A percentile compares a stretch with the other conserved stretches of the same genome.
phyloP scores from a whole-genome alignment of 2,797 vertebrate genomes.

The Chelon auratus region DNA sequence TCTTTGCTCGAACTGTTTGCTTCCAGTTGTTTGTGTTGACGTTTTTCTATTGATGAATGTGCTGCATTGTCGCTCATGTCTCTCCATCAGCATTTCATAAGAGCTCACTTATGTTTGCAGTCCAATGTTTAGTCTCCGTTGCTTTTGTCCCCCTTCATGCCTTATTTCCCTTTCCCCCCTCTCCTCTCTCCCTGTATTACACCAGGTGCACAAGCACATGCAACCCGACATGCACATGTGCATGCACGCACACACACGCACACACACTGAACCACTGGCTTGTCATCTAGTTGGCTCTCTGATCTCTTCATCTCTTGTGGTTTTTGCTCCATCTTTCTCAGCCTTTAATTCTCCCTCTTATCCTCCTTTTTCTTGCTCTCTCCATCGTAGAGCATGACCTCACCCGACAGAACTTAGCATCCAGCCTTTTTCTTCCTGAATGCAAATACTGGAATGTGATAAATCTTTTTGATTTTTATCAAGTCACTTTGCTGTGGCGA shows the following conservation, averaged over 20 bases:
- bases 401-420: conserved; percentile 76
- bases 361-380: conserved; percentile 73
- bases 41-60: conserved; percentile 64
- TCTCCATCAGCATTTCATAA: conserved; percentile 65
- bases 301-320: conserved; percentile 82
- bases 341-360: conserved; percentile 79
- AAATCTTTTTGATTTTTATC: conserved; percentile 88
- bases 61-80: conserved; percentile 66
- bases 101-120: conserved; percentile 66
- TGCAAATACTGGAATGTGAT: conserved; percentile 88
- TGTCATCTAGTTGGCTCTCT: conserved; percentile 71
- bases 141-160: conserved; percentile 61
- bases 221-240: conserved; percentile 7
- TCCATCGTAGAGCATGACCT: conserved; percentile 81
- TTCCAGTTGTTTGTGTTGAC: conserved; percentile 74
- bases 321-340: conserved; percentile 73
- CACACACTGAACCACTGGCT: conserved; percentile 52
- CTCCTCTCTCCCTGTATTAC: conserved; percentile 36
- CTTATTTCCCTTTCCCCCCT: conserved; percentile 24
- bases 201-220: conserved; percentile 70
- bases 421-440: conserved; percentile 82
- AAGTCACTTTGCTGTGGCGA: conserved; percentile 86
- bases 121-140: conserved; percentile 74
- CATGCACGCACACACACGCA: conserved; percentile 24
- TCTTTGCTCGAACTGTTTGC: conserved; percentile 58